Evolutionary conservation across 2,888 invertebrate species (phyloP).

Genomic region (Teleogryllus oceanicus): DNA sequence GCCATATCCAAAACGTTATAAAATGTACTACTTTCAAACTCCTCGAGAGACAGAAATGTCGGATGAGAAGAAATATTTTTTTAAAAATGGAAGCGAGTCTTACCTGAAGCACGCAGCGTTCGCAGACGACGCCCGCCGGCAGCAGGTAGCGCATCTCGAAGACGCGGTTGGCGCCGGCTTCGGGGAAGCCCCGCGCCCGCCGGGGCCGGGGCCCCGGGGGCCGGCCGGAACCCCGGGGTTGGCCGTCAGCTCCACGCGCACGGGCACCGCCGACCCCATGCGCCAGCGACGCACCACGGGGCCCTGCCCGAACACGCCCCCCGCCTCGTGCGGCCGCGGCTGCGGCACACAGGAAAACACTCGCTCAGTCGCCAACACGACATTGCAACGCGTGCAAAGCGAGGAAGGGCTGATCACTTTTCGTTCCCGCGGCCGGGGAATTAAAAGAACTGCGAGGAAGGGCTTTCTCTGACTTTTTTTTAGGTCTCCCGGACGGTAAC

Average conservation of each 20-base stretch:
- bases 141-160: conserved; percentile 71
- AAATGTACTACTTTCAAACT: no score
- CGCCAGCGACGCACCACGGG: conserved; percentile 76
- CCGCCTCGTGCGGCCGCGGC: conserved; percentile 77
- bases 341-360: conserved; percentile 36
- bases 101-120: conserved; percentile 64
- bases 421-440: no score
- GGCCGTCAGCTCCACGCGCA: conserved; percentile 81
- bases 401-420: no score
- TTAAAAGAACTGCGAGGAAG: no score
- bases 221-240: no score
- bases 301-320: conserved; percentile 78
- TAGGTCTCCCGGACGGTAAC: no score
- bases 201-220: no score
- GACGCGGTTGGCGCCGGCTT: conserved; percentile 63
- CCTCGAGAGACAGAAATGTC: no score
- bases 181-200: conserved; percentile 26
- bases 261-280: conserved; percentile 63
- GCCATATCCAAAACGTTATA: no score
- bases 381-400: background rate
- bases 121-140: conserved; percentile 65
- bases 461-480: no score
- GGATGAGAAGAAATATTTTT: no score
- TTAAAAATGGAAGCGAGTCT: background rate
- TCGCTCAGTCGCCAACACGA: background rate